Evolutionary conservation across 2,113 vertebrate genomes (phyloP).

Genomic region (Cavia aperea): DNA sequence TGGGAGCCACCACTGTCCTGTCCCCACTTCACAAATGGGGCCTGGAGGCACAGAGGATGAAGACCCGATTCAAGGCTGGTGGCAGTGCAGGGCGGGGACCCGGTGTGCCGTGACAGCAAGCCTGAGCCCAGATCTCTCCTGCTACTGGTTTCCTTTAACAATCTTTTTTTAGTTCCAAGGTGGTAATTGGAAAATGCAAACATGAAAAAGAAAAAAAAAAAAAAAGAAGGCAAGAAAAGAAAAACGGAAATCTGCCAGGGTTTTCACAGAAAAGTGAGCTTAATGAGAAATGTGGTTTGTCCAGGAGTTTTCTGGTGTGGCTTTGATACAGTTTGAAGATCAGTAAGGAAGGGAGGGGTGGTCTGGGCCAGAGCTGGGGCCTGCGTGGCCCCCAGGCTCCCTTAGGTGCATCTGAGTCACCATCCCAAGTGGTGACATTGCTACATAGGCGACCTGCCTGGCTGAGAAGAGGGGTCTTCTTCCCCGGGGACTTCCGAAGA

Average conservation of each 20-base stretch:
- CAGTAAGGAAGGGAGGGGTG: fast-evolving
- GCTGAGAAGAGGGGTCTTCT: not conserved
- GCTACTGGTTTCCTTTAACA: not conserved
- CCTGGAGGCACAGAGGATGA: fast-evolving
- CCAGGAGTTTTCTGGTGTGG: fast-evolving
- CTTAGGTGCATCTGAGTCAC: not conserved
- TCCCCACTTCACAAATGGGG: not conserved
- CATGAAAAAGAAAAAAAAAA: not conserved
- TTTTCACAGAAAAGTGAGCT: not conserved
- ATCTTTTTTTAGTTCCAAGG: not conserved
- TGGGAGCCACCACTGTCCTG: fast-evolving
- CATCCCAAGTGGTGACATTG: not conserved
- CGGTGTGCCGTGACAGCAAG: not conserved
- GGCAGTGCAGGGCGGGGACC: not conserved
- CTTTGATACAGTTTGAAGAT: not conserved
- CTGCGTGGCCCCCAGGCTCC: not conserved
- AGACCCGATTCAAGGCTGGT: fast-evolving
- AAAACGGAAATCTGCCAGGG: not conserved
- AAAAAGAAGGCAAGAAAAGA: not conserved
- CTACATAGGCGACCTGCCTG: not conserved
- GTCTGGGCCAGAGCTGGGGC: not conserved
- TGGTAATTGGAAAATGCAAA: conserved; percentile 18
- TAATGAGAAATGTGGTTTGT: not conserved
- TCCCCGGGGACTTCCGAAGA: not conserved
- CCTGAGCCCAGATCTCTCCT: not conserved